Evolutionary conservation across 2,888 invertebrate genomes (phyloP), one percentile per base, ranked within the genome.

Genomic region (Zaprionus bogoriensis): DNA sequence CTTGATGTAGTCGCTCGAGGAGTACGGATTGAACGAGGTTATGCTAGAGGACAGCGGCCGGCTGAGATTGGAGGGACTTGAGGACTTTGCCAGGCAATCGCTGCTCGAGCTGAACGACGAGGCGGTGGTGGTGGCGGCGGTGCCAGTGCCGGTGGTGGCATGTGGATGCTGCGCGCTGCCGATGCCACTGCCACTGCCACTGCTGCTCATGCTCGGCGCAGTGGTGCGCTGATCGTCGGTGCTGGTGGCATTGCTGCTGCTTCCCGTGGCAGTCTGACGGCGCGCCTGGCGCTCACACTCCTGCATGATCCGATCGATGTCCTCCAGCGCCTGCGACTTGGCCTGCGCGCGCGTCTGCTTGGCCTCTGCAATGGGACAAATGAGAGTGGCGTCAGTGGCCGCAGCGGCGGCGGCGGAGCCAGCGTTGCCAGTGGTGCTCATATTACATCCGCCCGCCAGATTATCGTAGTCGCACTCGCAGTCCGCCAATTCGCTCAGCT

Each of bases 381-480:
- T 79, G 72, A 78, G 75, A 84, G 77, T 85, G 81, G 82, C 77
- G 76, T 84, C 85, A 83, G 75, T 73, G 51, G 55, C 51, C 38
- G 22, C 48, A 23, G 44, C 10, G 51, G n/a, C 50, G 9, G 38
- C 58, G 41, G 61, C 50, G 41, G 54, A 23, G 46, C 52, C 41
- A 57, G 64, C 41, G 54, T 5, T 30, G 12, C 59, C 71, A 47
- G 62, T 61, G 48, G 27, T 58, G 60, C 45, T 62, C 52, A 70
- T 75, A 78, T 82, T 86, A 83, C 88, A 87, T 59, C 60, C 64
- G 47, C 5, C 23, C 23, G 67, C 48, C 27, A 91, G 76, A 51
- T 92, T 91, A 74, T 92, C 92, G 81, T 92, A 92, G 55, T 92
- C 91, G 61, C 30, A 9, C 17, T 74, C 69, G 27, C 66, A 91